Conservation (phyloP, 30 jellyfish, hydroid and myxozoan genomes). For the Sanderia malayensis region DNA sequence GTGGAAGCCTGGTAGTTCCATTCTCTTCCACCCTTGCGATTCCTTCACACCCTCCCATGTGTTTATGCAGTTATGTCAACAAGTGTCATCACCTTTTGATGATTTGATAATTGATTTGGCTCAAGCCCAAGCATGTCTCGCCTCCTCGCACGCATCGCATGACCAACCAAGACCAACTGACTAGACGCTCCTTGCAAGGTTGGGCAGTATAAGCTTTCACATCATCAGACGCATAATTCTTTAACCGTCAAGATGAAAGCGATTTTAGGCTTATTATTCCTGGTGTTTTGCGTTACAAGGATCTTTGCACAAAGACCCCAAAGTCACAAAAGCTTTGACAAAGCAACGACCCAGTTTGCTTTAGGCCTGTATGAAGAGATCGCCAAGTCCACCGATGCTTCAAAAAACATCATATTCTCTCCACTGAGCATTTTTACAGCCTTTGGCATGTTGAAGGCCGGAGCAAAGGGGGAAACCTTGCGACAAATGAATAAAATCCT, state of each 20-base stretch:
- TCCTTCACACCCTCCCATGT: too few relatives aligned
- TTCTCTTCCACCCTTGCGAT: too few relatives aligned
- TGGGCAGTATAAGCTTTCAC: too few relatives aligned
- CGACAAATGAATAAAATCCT: conserved; percentile 37
- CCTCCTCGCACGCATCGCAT: too few relatives aligned
- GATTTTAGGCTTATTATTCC: neutral
- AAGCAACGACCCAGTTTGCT: conserved; percentile 61
- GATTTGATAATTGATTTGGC: too few relatives aligned
- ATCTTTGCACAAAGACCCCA: neutral
- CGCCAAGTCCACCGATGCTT: conserved; percentile 18
- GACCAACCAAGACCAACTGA: too few relatives aligned
- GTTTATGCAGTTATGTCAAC: too few relatives aligned
- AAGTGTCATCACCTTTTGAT: too few relatives aligned
- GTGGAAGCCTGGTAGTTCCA: too few relatives aligned
- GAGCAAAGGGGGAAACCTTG: conserved; percentile 57
- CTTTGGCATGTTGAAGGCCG: conserved; percentile 60
- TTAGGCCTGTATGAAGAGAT: conserved; percentile 37
- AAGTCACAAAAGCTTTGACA: neutral
- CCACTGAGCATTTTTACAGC: conserved; percentile 70
- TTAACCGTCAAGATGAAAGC: conserved; percentile 10
- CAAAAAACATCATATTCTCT: conserved; percentile 53
- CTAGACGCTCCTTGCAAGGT: too few relatives aligned
- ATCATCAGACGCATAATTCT: too few relatives aligned
- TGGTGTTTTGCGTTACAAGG: neutral
- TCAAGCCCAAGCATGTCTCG: too few relatives aligned